A percentile compares a stretch with the other conserved stretches of the same genome.
These are phyloP conservation scores for Nomia melanderi DNA, from an alignment of 1,140 invertebrate species.

Conservation along the genomic window DNA sequence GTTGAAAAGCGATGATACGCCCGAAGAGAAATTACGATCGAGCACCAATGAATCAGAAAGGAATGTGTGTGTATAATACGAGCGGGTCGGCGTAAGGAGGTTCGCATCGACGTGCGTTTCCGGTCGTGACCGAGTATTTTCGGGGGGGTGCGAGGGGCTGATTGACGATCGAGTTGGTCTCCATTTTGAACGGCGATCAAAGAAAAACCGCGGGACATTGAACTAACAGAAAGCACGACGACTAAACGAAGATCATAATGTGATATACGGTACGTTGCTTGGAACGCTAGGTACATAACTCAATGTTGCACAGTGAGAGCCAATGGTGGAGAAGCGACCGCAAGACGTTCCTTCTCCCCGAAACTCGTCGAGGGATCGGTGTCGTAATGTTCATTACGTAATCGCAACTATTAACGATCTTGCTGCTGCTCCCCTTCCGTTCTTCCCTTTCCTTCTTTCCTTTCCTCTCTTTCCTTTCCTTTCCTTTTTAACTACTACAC, in stretches of 20 bases:
- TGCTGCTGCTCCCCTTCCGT: neutral
- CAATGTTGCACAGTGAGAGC: conserved; percentile 61
- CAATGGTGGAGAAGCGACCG: conserved; percentile 50
- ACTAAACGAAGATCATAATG: conserved; percentile 47
- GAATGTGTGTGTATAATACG: neutral
- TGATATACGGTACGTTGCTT: conserved; percentile 49
- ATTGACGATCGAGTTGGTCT: neutral
- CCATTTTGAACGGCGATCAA: conserved; percentile 7
- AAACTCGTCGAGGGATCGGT: conserved; percentile 6
- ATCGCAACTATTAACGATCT: conserved; percentile 39
- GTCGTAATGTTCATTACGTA: conserved; percentile 16
- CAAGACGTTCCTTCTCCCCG: conserved; percentile 48
- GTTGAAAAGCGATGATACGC: neutral
- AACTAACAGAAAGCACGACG: conserved; percentile 25
- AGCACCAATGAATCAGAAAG: conserved; percentile 24
- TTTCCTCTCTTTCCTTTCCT: too few relatives aligned
- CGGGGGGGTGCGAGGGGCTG: neutral
- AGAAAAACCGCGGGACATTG: neutral
- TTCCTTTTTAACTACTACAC: conserved; percentile 14
- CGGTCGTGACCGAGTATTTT: too few relatives aligned
- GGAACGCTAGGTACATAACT: conserved; percentile 58
- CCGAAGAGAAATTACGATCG: neutral
- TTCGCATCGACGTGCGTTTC: conserved; percentile 12
- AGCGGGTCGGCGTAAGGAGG: neutral
- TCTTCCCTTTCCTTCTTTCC: too few relatives aligned